A percentile compares a stretch with the other conserved stretches of the same genome.
Evolutionary conservation across 2,797 vertebrate genomes (phyloP).

Genomic region (Antrozous pallidus): DNA sequence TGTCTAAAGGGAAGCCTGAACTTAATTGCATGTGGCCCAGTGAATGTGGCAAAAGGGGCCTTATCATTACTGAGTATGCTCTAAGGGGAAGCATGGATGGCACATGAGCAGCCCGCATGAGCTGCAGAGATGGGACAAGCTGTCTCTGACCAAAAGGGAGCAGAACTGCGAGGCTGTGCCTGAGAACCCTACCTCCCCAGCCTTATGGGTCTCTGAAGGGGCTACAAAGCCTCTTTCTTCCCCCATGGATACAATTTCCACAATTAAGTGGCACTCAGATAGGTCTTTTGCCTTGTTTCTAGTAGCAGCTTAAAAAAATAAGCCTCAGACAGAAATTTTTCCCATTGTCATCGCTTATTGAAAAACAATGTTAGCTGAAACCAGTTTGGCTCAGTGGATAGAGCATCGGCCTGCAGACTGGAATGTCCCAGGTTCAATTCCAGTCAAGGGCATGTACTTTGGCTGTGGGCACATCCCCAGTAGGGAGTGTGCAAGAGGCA

Average conservation of each 20-base stretch:
- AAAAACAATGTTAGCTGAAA: too few species aligned
- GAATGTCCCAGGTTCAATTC: too few species aligned
- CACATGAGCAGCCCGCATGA: conserved; percentile 5
- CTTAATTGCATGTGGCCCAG: conserved; percentile 57
- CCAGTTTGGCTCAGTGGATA: too few species aligned
- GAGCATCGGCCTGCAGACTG: too few species aligned
- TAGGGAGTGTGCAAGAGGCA: too few species aligned
- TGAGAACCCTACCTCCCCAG: background rate
- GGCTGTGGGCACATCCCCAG: too few species aligned
- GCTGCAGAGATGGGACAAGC: background rate
- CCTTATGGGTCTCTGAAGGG: background rate
- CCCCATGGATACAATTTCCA: background rate
- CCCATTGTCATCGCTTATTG: background rate
- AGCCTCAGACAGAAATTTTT: background rate
- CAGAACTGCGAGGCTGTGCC: background rate
- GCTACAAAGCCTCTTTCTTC: background rate
- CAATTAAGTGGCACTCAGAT: background rate
- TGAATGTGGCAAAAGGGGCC: conserved; percentile 48
- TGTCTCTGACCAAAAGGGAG: background rate
- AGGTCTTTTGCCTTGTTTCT: background rate
- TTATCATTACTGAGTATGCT: conserved; percentile 40
- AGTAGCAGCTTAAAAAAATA: background rate
- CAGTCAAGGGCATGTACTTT: too few species aligned
- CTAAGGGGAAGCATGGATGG: conserved; percentile 1
- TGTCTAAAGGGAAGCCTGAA: conserved; percentile 68